A percentile compares a stretch with the other conserved stretches of the same genome.
These are phyloP conservation scores for Aegotheles bennettii DNA, from an alignment of 2,113 vertebrate genomes.

Conservation along the genomic window DNA sequence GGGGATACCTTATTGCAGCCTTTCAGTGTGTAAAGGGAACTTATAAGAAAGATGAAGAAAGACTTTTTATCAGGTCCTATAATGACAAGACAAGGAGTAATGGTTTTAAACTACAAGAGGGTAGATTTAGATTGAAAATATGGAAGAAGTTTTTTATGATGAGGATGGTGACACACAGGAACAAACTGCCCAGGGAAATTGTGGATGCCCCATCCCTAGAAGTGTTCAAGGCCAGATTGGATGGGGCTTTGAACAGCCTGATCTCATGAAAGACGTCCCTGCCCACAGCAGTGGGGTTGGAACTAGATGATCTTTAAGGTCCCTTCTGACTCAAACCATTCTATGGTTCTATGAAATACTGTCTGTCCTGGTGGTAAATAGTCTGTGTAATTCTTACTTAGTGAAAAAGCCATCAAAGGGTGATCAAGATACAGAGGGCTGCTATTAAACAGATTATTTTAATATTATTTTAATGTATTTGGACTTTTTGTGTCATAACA, in stretches of 20 bases:
- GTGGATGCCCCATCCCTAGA: background rate
- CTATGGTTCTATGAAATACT: background rate
- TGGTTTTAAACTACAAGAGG: background rate
- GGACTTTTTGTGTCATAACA: background rate
- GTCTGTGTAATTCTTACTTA: background rate
- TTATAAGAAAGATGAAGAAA: background rate
- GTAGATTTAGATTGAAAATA: background rate
- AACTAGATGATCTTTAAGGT: background rate
- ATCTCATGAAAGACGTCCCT: background rate
- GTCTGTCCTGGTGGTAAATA: background rate
- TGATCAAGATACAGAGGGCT: background rate
- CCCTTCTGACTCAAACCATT: background rate
- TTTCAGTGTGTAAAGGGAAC: background rate
- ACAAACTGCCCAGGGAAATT: background rate
- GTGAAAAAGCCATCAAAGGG: background rate
- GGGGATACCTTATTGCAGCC: background rate
- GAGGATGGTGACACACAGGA: background rate
- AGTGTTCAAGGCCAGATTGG: background rate
- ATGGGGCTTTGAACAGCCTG: background rate
- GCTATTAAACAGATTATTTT: background rate
- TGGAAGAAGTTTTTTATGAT: background rate
- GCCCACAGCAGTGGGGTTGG: rapidly evolving
- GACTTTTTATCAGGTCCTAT: background rate
- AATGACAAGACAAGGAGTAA: background rate
- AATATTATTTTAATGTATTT: background rate